Evolutionary conservation across 2,888 invertebrate species (phyloP).

Genomic region (Lathronympha strigana): DNA sequence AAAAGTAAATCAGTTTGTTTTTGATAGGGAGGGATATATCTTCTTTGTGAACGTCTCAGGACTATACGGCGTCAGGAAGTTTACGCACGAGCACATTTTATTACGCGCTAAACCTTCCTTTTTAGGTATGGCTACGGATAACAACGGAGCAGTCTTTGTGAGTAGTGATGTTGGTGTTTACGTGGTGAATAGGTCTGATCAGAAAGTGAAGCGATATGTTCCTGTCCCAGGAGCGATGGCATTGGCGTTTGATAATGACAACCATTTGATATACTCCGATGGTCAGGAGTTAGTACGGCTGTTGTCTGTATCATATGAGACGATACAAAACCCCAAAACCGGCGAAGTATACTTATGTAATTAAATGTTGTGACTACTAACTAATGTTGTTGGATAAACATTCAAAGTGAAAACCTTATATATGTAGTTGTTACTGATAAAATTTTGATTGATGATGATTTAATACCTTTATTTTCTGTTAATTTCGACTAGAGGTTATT

Average conservation of each 20-base stretch:
- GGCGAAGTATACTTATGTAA: neutral
- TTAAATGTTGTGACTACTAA: neutral
- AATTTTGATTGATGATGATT: too few relatives aligned
- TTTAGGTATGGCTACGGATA: slow-evolving; percentile 64
- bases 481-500: too few relatives aligned
- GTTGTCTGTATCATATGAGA: slow-evolving; percentile 48
- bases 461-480: too few relatives aligned
- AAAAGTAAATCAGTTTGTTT: slow-evolving; percentile 67
- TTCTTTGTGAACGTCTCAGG: slow-evolving; percentile 71
- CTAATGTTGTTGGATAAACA: neutral
- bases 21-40: slow-evolving; percentile 62
- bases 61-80: slow-evolving; percentile 60
- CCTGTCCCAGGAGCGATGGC: slow-evolving; percentile 66
- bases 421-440: neutral
- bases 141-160: slow-evolving; percentile 60
- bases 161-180: slow-evolving; percentile 72
- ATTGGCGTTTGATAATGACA: slow-evolving; percentile 66
- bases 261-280: slow-evolving; percentile 71
- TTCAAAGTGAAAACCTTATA: neutral
- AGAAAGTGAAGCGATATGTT: slow-evolving; percentile 63
- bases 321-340: neutral
- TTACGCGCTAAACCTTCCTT: slow-evolving; percentile 61
- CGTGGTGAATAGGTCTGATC: slow-evolving; percentile 59
- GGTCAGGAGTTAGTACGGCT: slow-evolving; percentile 67
- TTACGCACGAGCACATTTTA: slow-evolving; percentile 49